Evolutionary conservation across 53 echinoderm and acorn worm species (phyloP).

Genomic region (Crossaster papposus): DNA sequence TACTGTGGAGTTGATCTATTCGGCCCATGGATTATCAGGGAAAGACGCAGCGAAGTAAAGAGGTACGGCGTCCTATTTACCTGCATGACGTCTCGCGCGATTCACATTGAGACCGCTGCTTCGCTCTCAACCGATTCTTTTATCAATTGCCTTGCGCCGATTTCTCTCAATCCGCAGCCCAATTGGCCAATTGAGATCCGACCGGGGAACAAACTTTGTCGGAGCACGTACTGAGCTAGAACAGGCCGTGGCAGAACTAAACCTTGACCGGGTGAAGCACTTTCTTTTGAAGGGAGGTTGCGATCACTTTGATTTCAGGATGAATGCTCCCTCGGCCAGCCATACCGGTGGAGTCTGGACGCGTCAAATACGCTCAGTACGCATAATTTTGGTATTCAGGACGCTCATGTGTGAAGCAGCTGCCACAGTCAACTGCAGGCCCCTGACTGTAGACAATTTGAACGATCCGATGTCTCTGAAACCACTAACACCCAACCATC

Average conservation of each 20-base stretch:
- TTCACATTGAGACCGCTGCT: too few species aligned
- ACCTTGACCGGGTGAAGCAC: constrained; percentile 31
- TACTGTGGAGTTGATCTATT: too few species aligned
- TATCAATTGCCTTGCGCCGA: constrained; percentile 71
- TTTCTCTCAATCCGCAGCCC: constrained; percentile 71
- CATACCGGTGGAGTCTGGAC: too few species aligned
- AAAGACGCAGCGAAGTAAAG: constrained; percentile 70
- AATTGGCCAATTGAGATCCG: constrained; percentile 66
- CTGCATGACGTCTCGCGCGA: too few species aligned
- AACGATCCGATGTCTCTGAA: background rate
- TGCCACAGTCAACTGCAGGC: constrained; percentile 69
- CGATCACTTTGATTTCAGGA: too few species aligned
- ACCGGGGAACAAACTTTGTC: constrained; percentile 69
- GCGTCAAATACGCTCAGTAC: constrained; percentile 70
- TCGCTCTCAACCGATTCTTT: constrained; percentile 71
- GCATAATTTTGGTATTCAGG: constrained; percentile 62
- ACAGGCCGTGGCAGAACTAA: too few species aligned
- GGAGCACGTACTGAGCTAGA: too few species aligned
- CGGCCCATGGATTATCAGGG: too few species aligned
- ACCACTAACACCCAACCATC: constrained; percentile 65
- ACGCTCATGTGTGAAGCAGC: too few species aligned
- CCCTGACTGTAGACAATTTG: constrained; percentile 41
- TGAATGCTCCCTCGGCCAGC: too few species aligned
- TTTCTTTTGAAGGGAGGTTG: constrained; percentile 59
- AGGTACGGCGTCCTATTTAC: constrained; percentile 75